These are phyloP conservation scores for Strix uralensis DNA, from an alignment of 2,113 vertebrate species.

Conservation along the genomic window DNA sequence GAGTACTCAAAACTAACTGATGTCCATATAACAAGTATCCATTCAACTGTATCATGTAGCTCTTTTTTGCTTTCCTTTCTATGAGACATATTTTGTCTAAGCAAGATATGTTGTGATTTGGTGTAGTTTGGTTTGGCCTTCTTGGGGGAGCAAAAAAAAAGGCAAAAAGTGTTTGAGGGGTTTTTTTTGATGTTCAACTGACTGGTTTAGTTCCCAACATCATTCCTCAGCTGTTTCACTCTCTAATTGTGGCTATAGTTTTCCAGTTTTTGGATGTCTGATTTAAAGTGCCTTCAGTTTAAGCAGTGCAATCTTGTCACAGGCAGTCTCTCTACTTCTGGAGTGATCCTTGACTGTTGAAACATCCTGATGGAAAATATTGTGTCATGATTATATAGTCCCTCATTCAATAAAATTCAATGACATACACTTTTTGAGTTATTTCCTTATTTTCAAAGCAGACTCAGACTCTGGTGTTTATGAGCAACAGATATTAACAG, in stretches of 20 bases:
- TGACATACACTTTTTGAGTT: neutral
- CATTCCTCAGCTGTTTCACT: neutral
- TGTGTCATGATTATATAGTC: neutral
- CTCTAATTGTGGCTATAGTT: neutral
- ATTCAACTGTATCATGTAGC: neutral
- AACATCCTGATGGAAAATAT: neutral
- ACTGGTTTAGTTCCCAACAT: neutral
- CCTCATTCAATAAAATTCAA: neutral
- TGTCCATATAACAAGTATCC: neutral
- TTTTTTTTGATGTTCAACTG: neutral
- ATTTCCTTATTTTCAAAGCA: neutral
- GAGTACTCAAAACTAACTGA: neutral
- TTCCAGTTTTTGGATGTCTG: neutral
- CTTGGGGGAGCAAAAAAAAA: accelerated
- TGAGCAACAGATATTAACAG: neutral
- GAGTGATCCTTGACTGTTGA: neutral
- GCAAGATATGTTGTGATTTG: neutral
- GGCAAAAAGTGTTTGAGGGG: neutral
- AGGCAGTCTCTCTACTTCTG: neutral
- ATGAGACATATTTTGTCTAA: neutral
- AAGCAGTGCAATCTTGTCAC: neutral
- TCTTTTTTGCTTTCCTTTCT: neutral
- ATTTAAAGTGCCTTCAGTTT: neutral
- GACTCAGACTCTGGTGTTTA: neutral
- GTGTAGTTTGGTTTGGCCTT: neutral